Percentiles rank a stretch among this genome's conserved stretches.
These are phyloP conservation scores for Gorsachius magnificus DNA, from an alignment of 2,797 vertebrate genomes.

Conservation along the genomic window DNA sequence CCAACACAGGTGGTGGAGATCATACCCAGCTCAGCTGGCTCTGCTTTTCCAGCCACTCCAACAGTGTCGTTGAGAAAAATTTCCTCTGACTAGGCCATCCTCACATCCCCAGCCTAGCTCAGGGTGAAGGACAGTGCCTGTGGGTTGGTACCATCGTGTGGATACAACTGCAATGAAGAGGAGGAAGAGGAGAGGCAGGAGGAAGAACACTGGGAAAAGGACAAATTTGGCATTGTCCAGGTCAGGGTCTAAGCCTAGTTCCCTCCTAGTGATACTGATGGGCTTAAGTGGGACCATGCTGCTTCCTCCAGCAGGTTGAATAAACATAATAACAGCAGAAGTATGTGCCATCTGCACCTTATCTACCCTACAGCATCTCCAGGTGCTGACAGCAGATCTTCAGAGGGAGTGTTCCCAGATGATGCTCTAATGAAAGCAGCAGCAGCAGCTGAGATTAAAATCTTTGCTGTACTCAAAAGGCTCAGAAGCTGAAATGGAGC, in stretches of 20 bases:
- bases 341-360: background rate
- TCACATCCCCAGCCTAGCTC: background rate
- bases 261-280: background rate
- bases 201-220: background rate
- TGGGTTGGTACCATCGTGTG: conserved; percentile 40
- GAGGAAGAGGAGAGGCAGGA: background rate
- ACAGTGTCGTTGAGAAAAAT: background rate
- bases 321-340: background rate
- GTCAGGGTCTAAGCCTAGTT: background rate
- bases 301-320: background rate
- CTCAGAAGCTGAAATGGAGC: background rate
- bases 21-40: background rate
- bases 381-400: background rate
- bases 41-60: background rate
- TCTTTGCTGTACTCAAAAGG: background rate
- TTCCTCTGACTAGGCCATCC: background rate
- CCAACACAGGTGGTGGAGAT: background rate
- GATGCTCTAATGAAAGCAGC: background rate
- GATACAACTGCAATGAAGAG: background rate
- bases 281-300: background rate
- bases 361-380: background rate
- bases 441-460: background rate
- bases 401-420: background rate
- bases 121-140: background rate
- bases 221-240: background rate